phyloP scores from a whole-genome alignment of 2,113 vertebrate species.

The Anseranas semipalmata region DNA sequence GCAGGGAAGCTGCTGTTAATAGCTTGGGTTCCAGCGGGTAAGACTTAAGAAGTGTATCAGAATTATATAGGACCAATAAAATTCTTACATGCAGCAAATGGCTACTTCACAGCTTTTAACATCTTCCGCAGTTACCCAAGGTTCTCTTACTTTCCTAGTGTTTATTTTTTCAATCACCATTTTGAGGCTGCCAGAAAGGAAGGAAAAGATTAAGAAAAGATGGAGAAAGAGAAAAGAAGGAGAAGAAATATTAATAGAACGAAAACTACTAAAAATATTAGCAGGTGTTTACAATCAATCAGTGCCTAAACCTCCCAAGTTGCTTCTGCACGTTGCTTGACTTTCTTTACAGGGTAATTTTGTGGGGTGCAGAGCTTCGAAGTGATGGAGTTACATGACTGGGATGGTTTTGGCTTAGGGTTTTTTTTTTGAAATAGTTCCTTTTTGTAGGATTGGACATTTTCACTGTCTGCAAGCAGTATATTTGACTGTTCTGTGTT shows the following conservation, averaged over 20 bases:
- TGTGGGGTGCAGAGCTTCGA: background rate
- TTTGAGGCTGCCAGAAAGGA: background rate
- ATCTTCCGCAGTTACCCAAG: background rate
- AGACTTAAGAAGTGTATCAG: background rate
- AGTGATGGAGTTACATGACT: background rate
- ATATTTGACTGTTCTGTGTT: background rate
- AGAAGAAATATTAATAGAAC: background rate
- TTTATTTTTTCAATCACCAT: background rate
- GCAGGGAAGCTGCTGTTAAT: background rate
- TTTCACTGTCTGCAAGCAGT: background rate
- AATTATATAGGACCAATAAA: background rate
- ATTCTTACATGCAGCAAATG: background rate
- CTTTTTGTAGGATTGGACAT: background rate
- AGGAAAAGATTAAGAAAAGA: background rate
- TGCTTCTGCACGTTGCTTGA: background rate
- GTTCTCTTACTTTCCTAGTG: background rate
- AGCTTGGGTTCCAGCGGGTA: background rate
- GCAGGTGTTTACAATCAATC: background rate
- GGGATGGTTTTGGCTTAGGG: background rate
- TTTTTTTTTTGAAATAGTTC: background rate
- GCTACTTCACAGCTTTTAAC: background rate
- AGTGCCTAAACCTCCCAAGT: background rate
- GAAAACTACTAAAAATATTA: background rate
- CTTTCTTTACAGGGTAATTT: background rate
- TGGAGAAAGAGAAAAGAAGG: background rate